Percentiles rank a stretch among this genome's conserved stretches.
These are phyloP conservation scores for Crypturellus undulatus DNA, from an alignment of 2,113 vertebrate genomes.

Conservation along the genomic window DNA sequence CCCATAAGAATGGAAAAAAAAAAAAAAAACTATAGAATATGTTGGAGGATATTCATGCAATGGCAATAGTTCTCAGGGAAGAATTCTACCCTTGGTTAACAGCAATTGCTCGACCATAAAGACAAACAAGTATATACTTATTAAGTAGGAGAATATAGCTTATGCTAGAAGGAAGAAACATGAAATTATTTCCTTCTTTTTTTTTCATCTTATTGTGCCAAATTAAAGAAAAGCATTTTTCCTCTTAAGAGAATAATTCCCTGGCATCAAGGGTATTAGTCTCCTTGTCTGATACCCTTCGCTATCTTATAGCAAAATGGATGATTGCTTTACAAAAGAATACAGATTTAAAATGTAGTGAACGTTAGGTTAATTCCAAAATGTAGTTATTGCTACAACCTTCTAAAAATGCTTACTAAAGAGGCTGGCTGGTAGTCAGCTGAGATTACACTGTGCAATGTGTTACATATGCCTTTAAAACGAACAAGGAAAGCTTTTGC, in stretches of 20 bases:
- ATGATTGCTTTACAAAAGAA: background rate
- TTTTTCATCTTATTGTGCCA: background rate
- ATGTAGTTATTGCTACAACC: background rate
- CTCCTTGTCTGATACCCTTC: background rate
- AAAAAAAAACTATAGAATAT: background rate
- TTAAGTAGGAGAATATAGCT: background rate
- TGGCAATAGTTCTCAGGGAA: background rate
- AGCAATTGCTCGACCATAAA: background rate
- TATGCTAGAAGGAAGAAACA: background rate
- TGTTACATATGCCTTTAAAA: background rate
- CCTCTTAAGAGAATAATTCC: background rate
- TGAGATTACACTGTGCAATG: background rate
- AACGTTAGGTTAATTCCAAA: background rate
- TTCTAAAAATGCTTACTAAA: conserved; percentile 1
- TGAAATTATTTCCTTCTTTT: background rate
- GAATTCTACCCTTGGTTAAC: background rate
- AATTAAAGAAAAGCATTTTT: background rate
- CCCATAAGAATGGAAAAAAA: background rate
- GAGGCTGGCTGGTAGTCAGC: background rate
- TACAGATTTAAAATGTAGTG: background rate
- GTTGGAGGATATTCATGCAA: background rate
- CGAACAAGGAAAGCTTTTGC: background rate
- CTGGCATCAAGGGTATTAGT: background rate
- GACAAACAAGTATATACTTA: background rate
- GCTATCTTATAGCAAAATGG: background rate